These are phyloP conservation scores for Pseudochirops corinnae DNA, from an alignment of 2,797 vertebrate species.

Conservation along the genomic window DNA sequence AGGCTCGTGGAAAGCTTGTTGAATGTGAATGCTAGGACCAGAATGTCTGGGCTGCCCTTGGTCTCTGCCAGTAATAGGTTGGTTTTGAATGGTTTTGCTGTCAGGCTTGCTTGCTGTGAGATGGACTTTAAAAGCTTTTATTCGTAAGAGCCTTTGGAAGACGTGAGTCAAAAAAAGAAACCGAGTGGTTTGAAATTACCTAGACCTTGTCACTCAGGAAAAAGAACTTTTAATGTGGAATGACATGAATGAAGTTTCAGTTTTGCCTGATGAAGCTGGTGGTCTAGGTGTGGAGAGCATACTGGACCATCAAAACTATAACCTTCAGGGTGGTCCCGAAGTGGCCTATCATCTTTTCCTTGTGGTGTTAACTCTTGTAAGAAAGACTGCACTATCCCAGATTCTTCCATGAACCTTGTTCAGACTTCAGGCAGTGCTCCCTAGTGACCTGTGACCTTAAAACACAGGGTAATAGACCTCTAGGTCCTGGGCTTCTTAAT, in stretches of 20 bases:
- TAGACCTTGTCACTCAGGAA: neutral
- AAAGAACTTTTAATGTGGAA: conserved; percentile 10
- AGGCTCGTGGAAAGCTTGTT: conserved; percentile 31
- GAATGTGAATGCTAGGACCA: conserved; percentile 33
- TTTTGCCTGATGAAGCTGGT: neutral
- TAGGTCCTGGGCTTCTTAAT: neutral
- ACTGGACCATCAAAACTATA: neutral
- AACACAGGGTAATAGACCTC: neutral
- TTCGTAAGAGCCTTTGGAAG: neutral
- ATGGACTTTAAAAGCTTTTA: neutral
- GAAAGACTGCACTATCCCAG: neutral
- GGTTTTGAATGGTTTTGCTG: neutral
- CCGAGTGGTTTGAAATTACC: neutral
- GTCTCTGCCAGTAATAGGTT: neutral
- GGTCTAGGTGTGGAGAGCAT: neutral
- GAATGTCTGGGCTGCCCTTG: neutral
- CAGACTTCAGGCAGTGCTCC: neutral
- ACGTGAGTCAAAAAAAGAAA: neutral
- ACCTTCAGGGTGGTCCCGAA: neutral
- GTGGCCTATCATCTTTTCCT: neutral
- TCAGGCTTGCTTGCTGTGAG: neutral
- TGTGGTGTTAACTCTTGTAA: neutral
- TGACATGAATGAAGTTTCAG: neutral
- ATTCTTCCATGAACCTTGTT: neutral
- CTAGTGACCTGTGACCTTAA: neutral